These are phyloP conservation scores for Ispidina picta DNA, from an alignment of 2,797 vertebrate species.

Conservation along the genomic window DNA sequence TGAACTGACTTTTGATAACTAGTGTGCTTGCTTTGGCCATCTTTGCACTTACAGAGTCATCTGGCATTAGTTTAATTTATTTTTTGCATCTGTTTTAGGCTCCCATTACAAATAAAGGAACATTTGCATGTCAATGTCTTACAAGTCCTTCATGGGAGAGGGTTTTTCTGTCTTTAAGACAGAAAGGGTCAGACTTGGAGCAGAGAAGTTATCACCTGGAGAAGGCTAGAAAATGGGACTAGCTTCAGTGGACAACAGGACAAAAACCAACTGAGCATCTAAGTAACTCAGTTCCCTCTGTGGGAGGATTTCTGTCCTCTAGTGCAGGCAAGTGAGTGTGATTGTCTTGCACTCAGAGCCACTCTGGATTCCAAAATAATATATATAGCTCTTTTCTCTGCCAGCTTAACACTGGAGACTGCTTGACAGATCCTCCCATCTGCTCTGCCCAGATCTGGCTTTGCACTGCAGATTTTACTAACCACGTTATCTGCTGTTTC, in stretches of 20 bases:
- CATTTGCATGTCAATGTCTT: not conserved
- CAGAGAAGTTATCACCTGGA: not conserved
- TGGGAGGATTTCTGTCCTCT: not conserved
- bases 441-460: not conserved
- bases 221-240: not conserved
- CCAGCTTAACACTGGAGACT: not conserved
- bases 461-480: not conserved
- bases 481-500: not conserved
- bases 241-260: not conserved
- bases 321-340: not conserved
- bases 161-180: not conserved
- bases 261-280: not conserved
- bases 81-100: not conserved
- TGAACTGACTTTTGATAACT: slow-evolving; percentile 29
- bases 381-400: not conserved
- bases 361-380: not conserved
- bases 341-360: not conserved
- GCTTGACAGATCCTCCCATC: not conserved
- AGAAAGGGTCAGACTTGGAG: not conserved
- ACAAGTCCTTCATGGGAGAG: not conserved
- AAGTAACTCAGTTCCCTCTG: not conserved
- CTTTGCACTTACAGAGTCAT: not conserved
- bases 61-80: not conserved
- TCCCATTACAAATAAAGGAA: not conserved
- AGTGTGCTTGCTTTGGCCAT: not conserved